phyloP scores from a whole-genome alignment of 2,113 vertebrate genomes.

The Euleptes europaea region DNA sequence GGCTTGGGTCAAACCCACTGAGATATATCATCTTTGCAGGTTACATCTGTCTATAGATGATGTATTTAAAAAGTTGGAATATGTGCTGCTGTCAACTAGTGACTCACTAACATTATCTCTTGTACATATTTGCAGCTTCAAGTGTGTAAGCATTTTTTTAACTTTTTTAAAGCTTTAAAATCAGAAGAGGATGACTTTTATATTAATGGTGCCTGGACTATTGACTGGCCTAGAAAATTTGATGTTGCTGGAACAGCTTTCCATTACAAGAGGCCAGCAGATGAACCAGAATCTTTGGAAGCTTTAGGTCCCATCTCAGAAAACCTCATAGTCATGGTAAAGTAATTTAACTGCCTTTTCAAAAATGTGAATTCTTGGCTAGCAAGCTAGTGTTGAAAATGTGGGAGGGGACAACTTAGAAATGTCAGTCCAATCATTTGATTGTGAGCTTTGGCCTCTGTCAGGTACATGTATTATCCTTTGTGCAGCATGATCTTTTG shows the following conservation, averaged over 20 bases:
- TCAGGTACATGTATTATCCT: background rate
- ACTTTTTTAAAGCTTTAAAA: slow-evolving; percentile 87
- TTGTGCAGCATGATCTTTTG: background rate
- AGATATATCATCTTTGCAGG: background rate
- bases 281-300: slow-evolving; percentile 93
- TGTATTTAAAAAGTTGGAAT: background rate
- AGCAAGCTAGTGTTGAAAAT: background rate
- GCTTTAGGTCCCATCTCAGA: slow-evolving; percentile 92
- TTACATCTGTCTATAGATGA: background rate
- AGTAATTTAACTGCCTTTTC: slow-evolving; percentile 20
- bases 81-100: background rate
- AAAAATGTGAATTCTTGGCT: background rate
- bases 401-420: background rate
- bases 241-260: slow-evolving; percentile 95
- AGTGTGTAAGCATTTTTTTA: slow-evolving; percentile 66
- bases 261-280: slow-evolving; percentile 93
- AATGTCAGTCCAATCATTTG: background rate
- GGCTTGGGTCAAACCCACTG: background rate
- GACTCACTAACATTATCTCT: background rate
- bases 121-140: slow-evolving; percentile 62
- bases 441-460: background rate
- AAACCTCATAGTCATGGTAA: slow-evolving; percentile 96
- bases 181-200: slow-evolving; percentile 95
- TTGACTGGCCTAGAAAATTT: slow-evolving; percentile 98
- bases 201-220: slow-evolving; percentile 98